Evolutionary conservation across 2,888 invertebrate genomes (phyloP), one percentile per base, ranked within the genome.

Genomic region (Dynastes tityus): DNA sequence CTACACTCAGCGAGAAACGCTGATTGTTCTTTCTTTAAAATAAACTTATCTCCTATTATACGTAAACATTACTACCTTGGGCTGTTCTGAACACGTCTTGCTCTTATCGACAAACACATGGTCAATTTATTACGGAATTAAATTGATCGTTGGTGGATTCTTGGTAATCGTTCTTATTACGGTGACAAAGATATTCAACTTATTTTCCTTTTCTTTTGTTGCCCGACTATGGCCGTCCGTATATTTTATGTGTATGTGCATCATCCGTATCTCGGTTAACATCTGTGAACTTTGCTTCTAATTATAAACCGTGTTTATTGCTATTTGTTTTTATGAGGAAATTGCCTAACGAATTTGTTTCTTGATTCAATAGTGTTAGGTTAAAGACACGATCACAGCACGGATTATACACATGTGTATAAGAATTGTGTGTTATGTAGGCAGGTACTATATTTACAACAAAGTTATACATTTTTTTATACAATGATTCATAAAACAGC

Each of bases 31-130:
- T 71, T 71, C 29, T 71, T 37, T 29, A 71, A 32, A 70, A 65
- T 68, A 61, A 74, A 71, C 78, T 68, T 80, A 81, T 78, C 78
- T 81, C 67, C 37, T 73, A 45, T 45, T 11, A 45, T 11, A 68
- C 61, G 73, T 76, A 78, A 78, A 80, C 80, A 77, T 74, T 77
- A 64, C 78, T 73, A 81, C 79, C 81, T 80, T 81, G 78, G 80
- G 80, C 80, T 81, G 73, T 64, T 73, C 55, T 78, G 80, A 5
- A 76, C 79, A 76, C 74, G 77, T 80, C 58, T 45, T 61, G 16
- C 16, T 49, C 13, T 76, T 78, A 70, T 13, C 49, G 51, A 16
- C 63, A 75, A 75, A 29, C 64, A 63, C 16, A 49, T 68, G 27
- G 51, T 68, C 1, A 51, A 51, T 49, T 74, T 74, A 58, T 74